These are phyloP conservation scores for Thalassarche chlororhynchos DNA, from an alignment of 2,113 vertebrate genomes.

Conservation along the genomic window DNA sequence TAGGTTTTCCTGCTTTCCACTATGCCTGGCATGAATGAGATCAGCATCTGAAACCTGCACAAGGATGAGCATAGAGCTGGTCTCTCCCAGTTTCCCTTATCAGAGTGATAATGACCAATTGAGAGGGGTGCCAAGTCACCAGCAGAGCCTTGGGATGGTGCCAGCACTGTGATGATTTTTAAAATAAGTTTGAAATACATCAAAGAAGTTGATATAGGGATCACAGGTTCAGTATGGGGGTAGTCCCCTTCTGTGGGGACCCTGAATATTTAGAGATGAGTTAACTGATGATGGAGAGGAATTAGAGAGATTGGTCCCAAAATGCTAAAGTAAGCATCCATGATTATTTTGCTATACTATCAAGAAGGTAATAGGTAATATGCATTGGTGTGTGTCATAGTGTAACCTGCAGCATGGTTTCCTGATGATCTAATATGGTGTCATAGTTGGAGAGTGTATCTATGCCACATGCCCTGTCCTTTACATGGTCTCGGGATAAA, in stretches of 20 bases:
- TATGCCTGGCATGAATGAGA: background rate
- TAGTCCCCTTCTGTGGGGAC: background rate
- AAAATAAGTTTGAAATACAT: background rate
- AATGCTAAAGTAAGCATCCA: background rate
- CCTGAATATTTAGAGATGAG: background rate
- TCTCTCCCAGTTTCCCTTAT: background rate
- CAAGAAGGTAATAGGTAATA: background rate
- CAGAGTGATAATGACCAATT: background rate
- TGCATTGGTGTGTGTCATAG: background rate
- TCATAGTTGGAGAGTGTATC: background rate
- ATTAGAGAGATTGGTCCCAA: background rate
- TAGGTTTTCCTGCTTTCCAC: background rate
- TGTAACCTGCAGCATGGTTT: background rate
- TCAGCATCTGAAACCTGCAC: background rate
- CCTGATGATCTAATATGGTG: background rate
- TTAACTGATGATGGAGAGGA: background rate
- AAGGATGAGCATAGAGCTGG: background rate
- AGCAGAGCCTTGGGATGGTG: background rate
- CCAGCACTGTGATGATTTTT: background rate
- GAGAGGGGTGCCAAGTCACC: background rate
- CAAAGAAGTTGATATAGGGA: background rate
- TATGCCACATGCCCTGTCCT: background rate
- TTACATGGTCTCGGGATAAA: background rate
- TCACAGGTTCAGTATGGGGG: background rate
- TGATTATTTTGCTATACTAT: background rate